Evolutionary conservation across 1,140 invertebrate genomes (phyloP), one percentile per base, ranked within the genome.

Genomic region (Plectus sambesii): DNA sequence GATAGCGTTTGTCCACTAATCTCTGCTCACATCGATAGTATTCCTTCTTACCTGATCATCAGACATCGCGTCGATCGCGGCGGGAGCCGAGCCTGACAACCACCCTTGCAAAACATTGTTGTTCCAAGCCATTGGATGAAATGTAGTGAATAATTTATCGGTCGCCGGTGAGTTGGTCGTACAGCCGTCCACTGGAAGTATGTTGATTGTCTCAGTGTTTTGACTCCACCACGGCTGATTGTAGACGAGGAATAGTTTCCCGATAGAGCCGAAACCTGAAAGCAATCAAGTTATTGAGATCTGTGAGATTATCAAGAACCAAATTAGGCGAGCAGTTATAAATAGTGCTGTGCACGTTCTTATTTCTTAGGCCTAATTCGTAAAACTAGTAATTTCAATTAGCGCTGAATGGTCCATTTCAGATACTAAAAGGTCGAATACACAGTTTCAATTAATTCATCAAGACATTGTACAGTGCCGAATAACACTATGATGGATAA

Each of bases 161-260:
- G 12, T 46, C 17, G 47, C 5, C 22, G n/a, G 50, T 22, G 36
- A 24, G 25, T 42, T 17, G 4, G n/a, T 17, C 5, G 9, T 5
- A 9, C 50, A 48, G 1, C 36, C 29, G 5, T 38, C 41, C 19
- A 55, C 27, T n/a, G 8, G 33, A 3, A 56, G 23, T 1, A 56
- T 41, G 19, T 39, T 19, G 12, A 56, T 36, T 9, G 43, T 36
- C n/a, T n/a, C 49, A n/a, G 30, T 24, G 15, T 55, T 36, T 5
- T 45, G 25, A 5, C 39, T 19, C 55, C 55, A 56, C 72, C 92
- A 88, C 3, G 86, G 85, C 52, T 84, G 75, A 42, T 88, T 83
- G 72, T 90, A 94, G 70, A 86, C 82, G 49, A 96, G 73, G 71
- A 83, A 86, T 67, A 96, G 87, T 77, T 93, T 93, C 73, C 92